Evolutionary conservation across 2,888 invertebrate species (phyloP).

Genomic region (Melieria omissa): DNA sequence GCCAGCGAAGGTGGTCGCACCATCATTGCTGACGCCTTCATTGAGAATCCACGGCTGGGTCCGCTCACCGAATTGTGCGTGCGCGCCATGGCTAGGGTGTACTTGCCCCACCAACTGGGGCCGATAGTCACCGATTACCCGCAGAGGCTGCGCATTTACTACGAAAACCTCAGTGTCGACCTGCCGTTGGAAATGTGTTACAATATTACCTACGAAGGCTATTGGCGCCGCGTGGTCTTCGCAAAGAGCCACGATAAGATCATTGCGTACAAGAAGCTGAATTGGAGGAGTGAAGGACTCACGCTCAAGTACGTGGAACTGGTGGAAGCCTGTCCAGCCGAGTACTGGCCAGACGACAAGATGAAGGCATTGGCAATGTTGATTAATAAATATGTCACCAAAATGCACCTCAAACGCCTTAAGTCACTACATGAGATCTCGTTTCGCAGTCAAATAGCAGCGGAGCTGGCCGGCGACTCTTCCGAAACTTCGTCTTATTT

Average conservation of each 20-base stretch:
- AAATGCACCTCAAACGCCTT: slow-evolving; percentile 54
- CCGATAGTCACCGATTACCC: slow-evolving; percentile 43
- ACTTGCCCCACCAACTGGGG: slow-evolving; percentile 42
- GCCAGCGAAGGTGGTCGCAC: slow-evolving; percentile 52
- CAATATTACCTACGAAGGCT: slow-evolving; percentile 50
- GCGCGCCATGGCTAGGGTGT: slow-evolving; percentile 48
- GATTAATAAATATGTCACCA: slow-evolving; percentile 49
- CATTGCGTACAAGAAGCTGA: slow-evolving; percentile 46
- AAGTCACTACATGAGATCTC: slow-evolving; percentile 50
- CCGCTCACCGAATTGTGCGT: slow-evolving; percentile 54
- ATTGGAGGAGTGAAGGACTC: slow-evolving; percentile 55
- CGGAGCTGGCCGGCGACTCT: not conserved
- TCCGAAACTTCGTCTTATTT: not conserved
- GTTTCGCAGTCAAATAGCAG: slow-evolving; percentile 46
- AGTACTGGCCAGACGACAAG: slow-evolving; percentile 53
- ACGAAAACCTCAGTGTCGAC: slow-evolving; percentile 53
- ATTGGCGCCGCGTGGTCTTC: slow-evolving; percentile 58
- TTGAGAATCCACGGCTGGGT: slow-evolving; percentile 46
- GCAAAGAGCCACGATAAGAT: slow-evolving; percentile 50
- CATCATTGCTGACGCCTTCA: slow-evolving; percentile 53
- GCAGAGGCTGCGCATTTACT: slow-evolving; percentile 50
- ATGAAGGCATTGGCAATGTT: slow-evolving; percentile 49
- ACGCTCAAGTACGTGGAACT: slow-evolving; percentile 57
- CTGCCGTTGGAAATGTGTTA: slow-evolving; percentile 55
- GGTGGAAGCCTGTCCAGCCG: slow-evolving; percentile 55